phyloP scores from a whole-genome alignment of 2,888 invertebrate genomes.

The Drosophila cognata region DNA sequence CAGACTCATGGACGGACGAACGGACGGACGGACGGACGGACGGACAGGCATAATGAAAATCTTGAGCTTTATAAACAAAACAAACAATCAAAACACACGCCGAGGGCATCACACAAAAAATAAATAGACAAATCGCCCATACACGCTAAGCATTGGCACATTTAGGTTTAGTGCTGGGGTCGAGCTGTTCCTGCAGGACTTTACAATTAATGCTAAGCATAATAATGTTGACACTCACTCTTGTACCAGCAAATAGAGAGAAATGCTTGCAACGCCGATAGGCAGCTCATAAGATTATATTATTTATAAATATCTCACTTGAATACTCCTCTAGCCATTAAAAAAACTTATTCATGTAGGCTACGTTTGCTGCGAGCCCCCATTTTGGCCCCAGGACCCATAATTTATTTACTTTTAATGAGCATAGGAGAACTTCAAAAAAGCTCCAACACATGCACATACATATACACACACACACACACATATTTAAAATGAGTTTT shows the following conservation, averaged over 20 bases:
- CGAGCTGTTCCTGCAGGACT: constrained; percentile 24
- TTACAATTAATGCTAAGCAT: constrained; percentile 57
- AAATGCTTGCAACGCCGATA: constrained; percentile 27
- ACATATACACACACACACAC: constrained; percentile 23
- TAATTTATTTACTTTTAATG: constrained; percentile 78
- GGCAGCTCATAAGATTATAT: constrained; percentile 23
- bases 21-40: constrained; percentile 3
- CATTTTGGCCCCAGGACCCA: constrained; percentile 35
- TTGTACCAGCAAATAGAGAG: constrained; percentile 2
- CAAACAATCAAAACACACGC: constrained; percentile 73
- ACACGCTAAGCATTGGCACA: not conserved
- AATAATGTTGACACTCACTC: constrained; percentile 40
- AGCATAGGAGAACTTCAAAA: constrained; percentile 65
- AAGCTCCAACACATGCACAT: constrained; percentile 31
- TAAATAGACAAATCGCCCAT: not conserved
- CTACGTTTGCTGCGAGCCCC: constrained; percentile 23
- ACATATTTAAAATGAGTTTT: constrained; percentile 71
- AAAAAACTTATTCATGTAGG: constrained; percentile 41
- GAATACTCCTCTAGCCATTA: constrained; percentile 24
- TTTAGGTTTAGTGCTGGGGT: constrained; percentile 1
- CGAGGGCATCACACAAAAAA: constrained; percentile 31
- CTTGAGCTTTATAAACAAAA: constrained; percentile 80
- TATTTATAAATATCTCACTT: constrained; percentile 32
- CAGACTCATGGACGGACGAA: not conserved
- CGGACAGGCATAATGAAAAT: constrained; percentile 64